Evolutionary conservation across 2,888 invertebrate species (phyloP).

Genomic region (Drosophila kokeensis): DNA sequence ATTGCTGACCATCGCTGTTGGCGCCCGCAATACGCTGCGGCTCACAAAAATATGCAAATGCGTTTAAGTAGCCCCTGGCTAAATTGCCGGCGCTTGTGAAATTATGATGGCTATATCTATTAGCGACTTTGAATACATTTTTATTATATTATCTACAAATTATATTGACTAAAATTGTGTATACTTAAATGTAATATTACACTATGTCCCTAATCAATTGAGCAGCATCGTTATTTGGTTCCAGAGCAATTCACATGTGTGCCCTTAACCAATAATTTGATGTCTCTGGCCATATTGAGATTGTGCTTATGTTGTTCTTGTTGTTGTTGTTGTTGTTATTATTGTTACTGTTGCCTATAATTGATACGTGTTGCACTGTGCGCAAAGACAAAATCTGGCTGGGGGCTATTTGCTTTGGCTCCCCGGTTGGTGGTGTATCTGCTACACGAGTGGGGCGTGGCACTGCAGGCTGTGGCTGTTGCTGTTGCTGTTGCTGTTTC

Average conservation of each 20-base stretch:
- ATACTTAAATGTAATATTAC: background rate
- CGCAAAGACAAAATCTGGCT: slow-evolving; percentile 80
- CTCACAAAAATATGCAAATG: slow-evolving; percentile 20
- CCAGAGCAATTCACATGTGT: slow-evolving; percentile 25
- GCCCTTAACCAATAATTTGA: slow-evolving; percentile 56
- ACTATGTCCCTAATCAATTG: slow-evolving; percentile 19
- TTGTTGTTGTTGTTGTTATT: slow-evolving; percentile 33
- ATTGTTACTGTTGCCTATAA: slow-evolving; percentile 56
- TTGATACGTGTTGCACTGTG: slow-evolving; percentile 79
- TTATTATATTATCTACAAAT: too few relatives aligned
- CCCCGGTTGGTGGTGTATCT: slow-evolving; percentile 46
- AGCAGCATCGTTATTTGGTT: slow-evolving; percentile 18
- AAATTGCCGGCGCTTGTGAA: background rate
- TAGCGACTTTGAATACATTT: slow-evolving; percentile 15
- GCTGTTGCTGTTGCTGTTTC: slow-evolving; percentile 4
- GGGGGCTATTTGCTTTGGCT: slow-evolving; percentile 76
- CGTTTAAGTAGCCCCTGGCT: slow-evolving; percentile 4
- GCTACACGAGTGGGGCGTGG: slow-evolving; percentile 75
- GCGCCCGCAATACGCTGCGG: slow-evolving; percentile 39
- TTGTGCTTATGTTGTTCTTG: slow-evolving; percentile 17
- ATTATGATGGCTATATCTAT: slow-evolving; percentile 4
- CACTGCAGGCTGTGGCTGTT: slow-evolving; percentile 26
- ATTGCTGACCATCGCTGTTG: slow-evolving; percentile 40
- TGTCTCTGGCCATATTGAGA: slow-evolving; percentile 63
- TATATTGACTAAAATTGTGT: background rate